Evolutionary conservation across 2,888 invertebrate species (phyloP).

Genomic region (Alcis repandata): DNA sequence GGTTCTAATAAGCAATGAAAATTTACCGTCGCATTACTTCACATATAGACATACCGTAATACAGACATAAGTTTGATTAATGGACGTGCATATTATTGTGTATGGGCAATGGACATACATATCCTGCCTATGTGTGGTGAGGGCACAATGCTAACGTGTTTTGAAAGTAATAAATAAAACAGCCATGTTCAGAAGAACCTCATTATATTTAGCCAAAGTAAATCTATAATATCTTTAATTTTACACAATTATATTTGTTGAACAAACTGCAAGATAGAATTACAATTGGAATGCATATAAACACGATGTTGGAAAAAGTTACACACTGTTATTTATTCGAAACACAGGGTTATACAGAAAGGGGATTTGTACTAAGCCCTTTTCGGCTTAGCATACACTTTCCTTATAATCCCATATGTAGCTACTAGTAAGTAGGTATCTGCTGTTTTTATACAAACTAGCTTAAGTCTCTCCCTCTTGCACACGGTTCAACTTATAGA

Average conservation of each 20-base stretch:
- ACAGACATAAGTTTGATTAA: background rate
- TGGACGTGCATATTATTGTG: background rate
- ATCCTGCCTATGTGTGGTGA: background rate
- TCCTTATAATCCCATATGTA: too few relatives aligned
- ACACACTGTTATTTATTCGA: background rate
- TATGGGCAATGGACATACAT: background rate
- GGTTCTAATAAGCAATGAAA: constrained; percentile 4
- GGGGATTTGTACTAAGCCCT: too few relatives aligned
- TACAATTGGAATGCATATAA: constrained; percentile 35
- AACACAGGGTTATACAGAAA: too few relatives aligned
- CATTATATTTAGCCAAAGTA: constrained; percentile 45
- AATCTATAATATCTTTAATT: constrained; percentile 32
- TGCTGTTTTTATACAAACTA: too few relatives aligned
- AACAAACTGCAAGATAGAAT: constrained; percentile 41
- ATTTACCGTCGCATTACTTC: background rate
- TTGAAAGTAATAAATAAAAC: constrained; percentile 1
- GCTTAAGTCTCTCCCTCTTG: too few relatives aligned
- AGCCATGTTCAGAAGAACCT: constrained; percentile 40
- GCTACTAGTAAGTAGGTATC: too few relatives aligned
- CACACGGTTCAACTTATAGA: too few relatives aligned
- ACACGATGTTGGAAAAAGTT: background rate
- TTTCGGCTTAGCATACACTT: too few relatives aligned
- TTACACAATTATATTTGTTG: constrained; percentile 35
- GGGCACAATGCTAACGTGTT: too few relatives aligned
- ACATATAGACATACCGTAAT: background rate